Percentiles rank a stretch among this genome's conserved stretches.
These are phyloP conservation scores for Nephrotoma appendiculata DNA, from an alignment of 2,888 invertebrate genomes.

Conservation along the genomic window DNA sequence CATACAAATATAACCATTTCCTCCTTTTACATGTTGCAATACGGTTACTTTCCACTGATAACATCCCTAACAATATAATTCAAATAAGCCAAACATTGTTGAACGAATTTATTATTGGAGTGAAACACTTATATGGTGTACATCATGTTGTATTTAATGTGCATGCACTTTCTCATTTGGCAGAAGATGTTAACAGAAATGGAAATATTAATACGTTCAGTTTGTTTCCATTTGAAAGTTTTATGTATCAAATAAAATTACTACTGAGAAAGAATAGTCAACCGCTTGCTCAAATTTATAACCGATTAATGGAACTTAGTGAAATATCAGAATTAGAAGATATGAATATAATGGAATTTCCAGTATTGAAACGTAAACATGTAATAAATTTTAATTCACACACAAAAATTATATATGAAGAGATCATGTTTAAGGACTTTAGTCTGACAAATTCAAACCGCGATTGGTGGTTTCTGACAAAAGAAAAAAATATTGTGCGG, in stretches of 20 bases:
- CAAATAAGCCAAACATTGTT: background rate
- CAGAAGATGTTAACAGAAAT: too few species aligned
- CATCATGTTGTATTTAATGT: too few species aligned
- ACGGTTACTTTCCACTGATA: too few species aligned
- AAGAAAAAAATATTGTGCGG: background rate
- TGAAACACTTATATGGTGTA: conserved; percentile 12
- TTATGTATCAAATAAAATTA: conserved; percentile 9
- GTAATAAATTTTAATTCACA: background rate
- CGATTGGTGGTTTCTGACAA: background rate
- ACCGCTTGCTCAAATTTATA: conserved; percentile 14
- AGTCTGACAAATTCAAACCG: background rate
- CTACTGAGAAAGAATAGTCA: conserved; percentile 11
- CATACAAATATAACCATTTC: too few species aligned
- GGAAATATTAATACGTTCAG: too few species aligned
- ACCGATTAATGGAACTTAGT: conserved; percentile 9
- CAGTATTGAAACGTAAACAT: background rate
- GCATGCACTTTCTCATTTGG: too few species aligned
- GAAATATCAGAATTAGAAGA: background rate
- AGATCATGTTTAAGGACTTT: background rate
- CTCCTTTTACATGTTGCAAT: too few species aligned
- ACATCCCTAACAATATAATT: background rate
- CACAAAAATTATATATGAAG: background rate
- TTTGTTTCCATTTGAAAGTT: conserved; percentile 14
- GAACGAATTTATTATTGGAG: background rate
- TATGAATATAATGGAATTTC: background rate